A percentile compares a stretch with the other conserved stretches of the same genome.
Conservation (phyloP, 1,140 invertebrate genomes). For the Cydia fagiglandana region DNA sequence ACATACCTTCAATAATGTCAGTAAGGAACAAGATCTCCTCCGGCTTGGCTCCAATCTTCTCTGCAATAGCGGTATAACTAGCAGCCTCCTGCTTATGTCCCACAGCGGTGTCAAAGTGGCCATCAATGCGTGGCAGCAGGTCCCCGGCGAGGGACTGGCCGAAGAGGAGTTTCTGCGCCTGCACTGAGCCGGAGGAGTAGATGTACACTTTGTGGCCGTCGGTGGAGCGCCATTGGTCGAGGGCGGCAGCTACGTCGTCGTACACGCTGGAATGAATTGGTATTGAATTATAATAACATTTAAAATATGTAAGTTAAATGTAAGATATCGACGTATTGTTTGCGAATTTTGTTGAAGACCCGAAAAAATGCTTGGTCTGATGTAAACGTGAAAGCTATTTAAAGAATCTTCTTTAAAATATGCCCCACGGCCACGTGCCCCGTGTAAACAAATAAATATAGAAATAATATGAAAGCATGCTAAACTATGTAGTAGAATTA, state of each 20-base stretch:
- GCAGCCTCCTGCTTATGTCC: constrained; percentile 87
- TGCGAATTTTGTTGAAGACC: too few relatives aligned
- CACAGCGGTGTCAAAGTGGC: constrained; percentile 92
- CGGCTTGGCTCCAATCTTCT: constrained; percentile 82
- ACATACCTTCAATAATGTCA: constrained; percentile 88
- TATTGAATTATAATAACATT: too few relatives aligned
- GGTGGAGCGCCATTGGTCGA: constrained; percentile 84
- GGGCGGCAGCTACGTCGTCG: constrained; percentile 87
- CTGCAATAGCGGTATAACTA: constrained; percentile 88
- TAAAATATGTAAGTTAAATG: too few relatives aligned
- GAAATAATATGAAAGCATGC: too few relatives aligned
- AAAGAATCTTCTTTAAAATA: too few relatives aligned
- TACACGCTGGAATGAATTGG: constrained; percentile 85
- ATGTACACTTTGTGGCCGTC: constrained; percentile 87
- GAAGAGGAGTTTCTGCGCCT: constrained; percentile 95
- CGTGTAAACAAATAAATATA: too few relatives aligned
- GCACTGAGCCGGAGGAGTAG: constrained; percentile 95
- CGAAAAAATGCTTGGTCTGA: too few relatives aligned
- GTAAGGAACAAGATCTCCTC: constrained; percentile 91
- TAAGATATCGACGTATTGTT: too few relatives aligned
- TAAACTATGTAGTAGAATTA: too few relatives aligned
- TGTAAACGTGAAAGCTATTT: too few relatives aligned
- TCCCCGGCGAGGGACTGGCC: constrained; percentile 87
- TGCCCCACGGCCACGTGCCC: too few relatives aligned
- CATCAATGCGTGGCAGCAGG: constrained; percentile 86